Base-by-base conservation (phyloP, 2,113 vertebrate genomes). In the Pimephales promelas region DNA sequence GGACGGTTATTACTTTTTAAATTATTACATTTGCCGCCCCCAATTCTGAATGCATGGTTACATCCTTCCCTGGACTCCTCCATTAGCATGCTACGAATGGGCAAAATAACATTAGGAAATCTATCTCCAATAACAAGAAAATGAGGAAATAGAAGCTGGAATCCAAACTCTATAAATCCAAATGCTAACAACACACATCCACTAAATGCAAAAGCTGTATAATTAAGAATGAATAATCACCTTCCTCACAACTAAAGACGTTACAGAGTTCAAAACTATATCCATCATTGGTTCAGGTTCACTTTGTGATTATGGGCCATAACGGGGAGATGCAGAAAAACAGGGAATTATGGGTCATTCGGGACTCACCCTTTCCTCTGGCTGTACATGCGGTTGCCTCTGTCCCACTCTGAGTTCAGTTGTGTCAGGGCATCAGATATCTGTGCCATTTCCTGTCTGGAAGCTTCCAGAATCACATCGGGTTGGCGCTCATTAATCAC, bases 321-420 rank as follows among this genome's bases (percentile, higher is more conserved):
- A 45, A 24, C 6, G n/a, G 13, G 64, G 18, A 10, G 18, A 68
- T 20, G 3, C n/a, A 3, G 5, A 24, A 47, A 26, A n/a, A 9
- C 40, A 36, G 43, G 28, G 34, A 62, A 22, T 59, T 26, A 68
- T 68, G n/a, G 24, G 43, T 52, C 18, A 47, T 28, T 18, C 1
- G 0, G 13, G 14, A 18, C 95, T 82, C 91, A 99, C 98, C 96
- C 94, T 86, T 96, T 99, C 71, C 92, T 95, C 85, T 97, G 96
- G 90, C 90, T 95, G 91, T 96, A 97, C 93, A 96, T 94, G 89
- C 96, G 94, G 85, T 98, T 98, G 89, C 98, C 91, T 83, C 95
- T 93, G 91, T 98, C 97, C 97, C 97, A 99, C 81, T 97, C 95
- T 0, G 95, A 94, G 59, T 98, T 97, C 89, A 99, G 18, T 87